phyloP scores from a whole-genome alignment of 2,888 invertebrate genomes.

The Hipparchia sbordonii region DNA sequence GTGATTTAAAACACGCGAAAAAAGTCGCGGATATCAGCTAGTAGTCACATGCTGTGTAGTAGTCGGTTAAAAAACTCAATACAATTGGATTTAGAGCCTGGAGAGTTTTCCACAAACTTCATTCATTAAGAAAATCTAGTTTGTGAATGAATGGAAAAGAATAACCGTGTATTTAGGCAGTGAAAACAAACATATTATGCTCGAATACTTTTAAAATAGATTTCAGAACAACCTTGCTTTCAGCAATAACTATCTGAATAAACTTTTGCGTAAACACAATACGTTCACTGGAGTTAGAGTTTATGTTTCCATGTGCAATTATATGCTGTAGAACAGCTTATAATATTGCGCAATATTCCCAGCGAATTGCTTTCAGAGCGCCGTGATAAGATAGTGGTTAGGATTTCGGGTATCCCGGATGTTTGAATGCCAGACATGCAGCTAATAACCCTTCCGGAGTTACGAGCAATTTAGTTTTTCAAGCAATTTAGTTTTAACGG shows the following conservation, averaged over 20 bases:
- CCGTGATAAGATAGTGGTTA: too few relatives aligned
- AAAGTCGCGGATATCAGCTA: too few relatives aligned
- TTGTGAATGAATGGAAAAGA: constrained; percentile 18
- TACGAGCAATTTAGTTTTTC: too few relatives aligned
- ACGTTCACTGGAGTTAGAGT: neutral
- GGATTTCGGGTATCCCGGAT: too few relatives aligned
- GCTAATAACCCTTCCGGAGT: too few relatives aligned
- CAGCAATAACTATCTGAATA: neutral
- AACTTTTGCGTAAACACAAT: neutral
- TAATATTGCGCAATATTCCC: too few relatives aligned
- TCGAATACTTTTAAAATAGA: neutral
- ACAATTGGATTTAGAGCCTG: neutral
- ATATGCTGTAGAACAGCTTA: too few relatives aligned
- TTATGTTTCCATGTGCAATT: neutral
- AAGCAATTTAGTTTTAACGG: too few relatives aligned
- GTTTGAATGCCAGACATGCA: too few relatives aligned
- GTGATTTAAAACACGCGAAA: too few relatives aligned
- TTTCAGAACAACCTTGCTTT: neutral
- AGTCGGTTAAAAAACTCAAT: neutral
- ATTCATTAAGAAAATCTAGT: constrained; percentile 4
- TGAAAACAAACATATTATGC: constrained; percentile 6
- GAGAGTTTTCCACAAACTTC: neutral
- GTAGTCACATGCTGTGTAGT: too few relatives aligned
- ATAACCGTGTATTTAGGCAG: constrained; percentile 4
- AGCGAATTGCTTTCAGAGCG: too few relatives aligned